Conservation (phyloP, 2,888 invertebrate genomes). For the Drosophila setosimentum region DNA sequence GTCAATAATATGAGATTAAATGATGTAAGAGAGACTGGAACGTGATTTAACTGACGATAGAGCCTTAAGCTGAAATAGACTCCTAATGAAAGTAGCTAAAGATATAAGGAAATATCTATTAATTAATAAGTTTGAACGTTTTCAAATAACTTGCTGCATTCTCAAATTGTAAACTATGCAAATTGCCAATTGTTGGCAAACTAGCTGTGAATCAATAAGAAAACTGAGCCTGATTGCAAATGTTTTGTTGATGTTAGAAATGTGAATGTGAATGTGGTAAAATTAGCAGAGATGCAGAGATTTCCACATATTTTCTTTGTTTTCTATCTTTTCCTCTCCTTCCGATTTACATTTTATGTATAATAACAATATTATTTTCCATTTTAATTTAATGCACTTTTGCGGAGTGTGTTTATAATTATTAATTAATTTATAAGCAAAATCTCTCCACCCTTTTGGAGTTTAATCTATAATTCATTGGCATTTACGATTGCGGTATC, state of each 20-base stretch:
- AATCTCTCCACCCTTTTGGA: not conserved
- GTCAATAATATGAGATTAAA: conserved; percentile 35
- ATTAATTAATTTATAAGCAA: not conserved
- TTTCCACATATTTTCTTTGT: not conserved
- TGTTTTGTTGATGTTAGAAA: not conserved
- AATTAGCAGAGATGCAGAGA: too few species aligned
- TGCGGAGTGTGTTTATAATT: not conserved
- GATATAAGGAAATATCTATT: not conserved
- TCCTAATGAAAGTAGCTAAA: not conserved
- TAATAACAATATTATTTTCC: not conserved
- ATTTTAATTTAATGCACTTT: not conserved
- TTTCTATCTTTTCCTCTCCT: not conserved
- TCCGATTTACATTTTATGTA: not conserved
- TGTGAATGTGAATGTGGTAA: too few species aligned
- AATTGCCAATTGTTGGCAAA: too few species aligned
- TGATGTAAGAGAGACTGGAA: conserved; percentile 17
- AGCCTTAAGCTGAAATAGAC: not conserved
- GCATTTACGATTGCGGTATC: not conserved
- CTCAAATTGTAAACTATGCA: not conserved
- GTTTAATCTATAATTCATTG: not conserved
- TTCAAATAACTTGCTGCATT: not conserved
- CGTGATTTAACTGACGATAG: not conserved
- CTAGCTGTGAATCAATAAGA: not conserved
- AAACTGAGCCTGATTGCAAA: accelerated
- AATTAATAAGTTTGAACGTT: not conserved